Conservation (phyloP, 2,797 vertebrate species). For the Alectoris magna region DNA sequence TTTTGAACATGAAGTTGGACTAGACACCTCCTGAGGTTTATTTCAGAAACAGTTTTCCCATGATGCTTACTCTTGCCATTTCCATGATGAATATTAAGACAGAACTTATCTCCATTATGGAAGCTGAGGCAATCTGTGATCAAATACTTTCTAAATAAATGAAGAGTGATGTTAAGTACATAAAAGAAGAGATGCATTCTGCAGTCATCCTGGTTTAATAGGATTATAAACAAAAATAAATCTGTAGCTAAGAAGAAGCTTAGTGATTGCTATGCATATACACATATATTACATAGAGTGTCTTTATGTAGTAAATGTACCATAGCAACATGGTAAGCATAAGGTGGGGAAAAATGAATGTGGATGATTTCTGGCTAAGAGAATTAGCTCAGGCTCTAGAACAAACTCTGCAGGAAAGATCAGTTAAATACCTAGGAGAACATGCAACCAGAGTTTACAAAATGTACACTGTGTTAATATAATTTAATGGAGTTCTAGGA, state of each 20-base stretch:
- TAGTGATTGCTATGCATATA: neutral
- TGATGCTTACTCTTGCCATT: neutral
- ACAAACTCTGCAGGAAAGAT: neutral
- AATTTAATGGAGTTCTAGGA: neutral
- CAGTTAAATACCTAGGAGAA: neutral
- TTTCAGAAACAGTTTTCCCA: neutral
- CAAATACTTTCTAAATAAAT: neutral
- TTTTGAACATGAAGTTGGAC: neutral
- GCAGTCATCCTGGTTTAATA: neutral
- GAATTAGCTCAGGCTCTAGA: neutral
- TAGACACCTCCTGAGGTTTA: neutral
- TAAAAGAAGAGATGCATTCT: neutral
- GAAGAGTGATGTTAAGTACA: neutral
- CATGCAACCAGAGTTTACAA: neutral
- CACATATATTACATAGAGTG: neutral
- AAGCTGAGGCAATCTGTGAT: neutral
- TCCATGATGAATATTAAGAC: neutral
- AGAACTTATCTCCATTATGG: neutral
- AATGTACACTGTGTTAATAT: neutral
- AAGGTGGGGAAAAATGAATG: neutral
- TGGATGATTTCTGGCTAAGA: neutral
- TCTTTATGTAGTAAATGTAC: neutral
- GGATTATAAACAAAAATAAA: neutral
- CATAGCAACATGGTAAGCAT: neutral
- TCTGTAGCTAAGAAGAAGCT: neutral